phyloP scores from a whole-genome alignment of 2,797 vertebrate species.

The Neosilurus hyrtlii region DNA sequence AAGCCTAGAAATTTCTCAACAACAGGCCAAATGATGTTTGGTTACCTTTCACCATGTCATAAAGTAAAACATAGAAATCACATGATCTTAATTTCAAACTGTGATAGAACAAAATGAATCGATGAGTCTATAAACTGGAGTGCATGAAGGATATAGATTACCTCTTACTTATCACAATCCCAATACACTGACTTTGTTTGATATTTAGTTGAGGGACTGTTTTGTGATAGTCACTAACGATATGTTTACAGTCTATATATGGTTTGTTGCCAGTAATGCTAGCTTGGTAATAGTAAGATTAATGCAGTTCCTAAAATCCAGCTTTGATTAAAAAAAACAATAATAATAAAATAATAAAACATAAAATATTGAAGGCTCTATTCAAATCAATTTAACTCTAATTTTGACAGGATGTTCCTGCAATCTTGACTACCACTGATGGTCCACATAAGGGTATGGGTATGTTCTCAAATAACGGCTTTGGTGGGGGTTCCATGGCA shows the following conservation, averaged over 20 bases:
- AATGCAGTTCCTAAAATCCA: neutral
- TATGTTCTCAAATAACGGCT: rapidly evolving
- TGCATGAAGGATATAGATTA: neutral
- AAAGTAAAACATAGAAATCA: neutral
- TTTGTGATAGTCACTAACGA: neutral
- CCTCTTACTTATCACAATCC: neutral
- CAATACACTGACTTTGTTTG: neutral
- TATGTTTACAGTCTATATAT: neutral
- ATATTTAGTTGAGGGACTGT: neutral
- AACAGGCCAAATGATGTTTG: neutral
- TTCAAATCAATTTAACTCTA: neutral
- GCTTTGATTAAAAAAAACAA: neutral
- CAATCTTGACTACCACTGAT: slow-evolving; percentile 23
- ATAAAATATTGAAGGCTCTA: no score
- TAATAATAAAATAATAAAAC: no score
- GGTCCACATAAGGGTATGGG: neutral
- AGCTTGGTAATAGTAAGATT: neutral
- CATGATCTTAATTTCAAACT: neutral
- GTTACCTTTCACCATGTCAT: neutral
- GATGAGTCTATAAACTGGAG: neutral
- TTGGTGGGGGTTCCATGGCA: neutral
- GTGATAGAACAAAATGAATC: neutral
- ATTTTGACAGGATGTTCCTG: slow-evolving; percentile 61
- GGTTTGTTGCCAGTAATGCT: neutral
- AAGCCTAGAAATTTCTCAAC: neutral